Base-by-base conservation (phyloP, 2,113 vertebrate genomes). In the Diphyllodes magnificus region DNA sequence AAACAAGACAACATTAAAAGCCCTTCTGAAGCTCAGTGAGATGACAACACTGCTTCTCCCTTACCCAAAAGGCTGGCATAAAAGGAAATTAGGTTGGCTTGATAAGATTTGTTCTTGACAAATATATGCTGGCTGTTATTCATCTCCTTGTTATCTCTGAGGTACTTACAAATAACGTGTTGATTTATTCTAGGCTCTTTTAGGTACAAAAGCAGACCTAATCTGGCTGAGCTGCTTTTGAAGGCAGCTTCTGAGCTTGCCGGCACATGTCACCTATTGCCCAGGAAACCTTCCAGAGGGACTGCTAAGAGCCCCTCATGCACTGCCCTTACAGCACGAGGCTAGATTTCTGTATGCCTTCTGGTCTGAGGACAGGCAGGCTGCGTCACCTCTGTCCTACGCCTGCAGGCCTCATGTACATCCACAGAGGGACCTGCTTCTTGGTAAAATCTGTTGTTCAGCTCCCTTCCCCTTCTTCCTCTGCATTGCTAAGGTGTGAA, bases 61-160 rank as follows among this genome's bases (percentile, higher is more conserved):
- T 63, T 33, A 63, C 39, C 79, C 71, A 80, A 90, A 95, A 90
- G 50, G 59, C 64, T 93, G 76, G 47, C 88, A 85, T 61, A 77
- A 96, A 94, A 86, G 92, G 82, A 90, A 95, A 93, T 95, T 54
- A 92, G 90, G 94, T 88, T 97, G 93, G 71, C 76, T 92, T 92
- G 75, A 66, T 92, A 94, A 92, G 92, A 90, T 92, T 90, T 90
- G 37, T 77, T 93, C 86, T 59, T 94, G 92, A 94, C 71, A 93
- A 92, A 92, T 88, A 60, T 50, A 42, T 88, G 44, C 82, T 73
- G 80, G 71, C 72, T 94, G 82, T 83, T 95, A 92, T 40, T 90
- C 86, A 80, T 65, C 88, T 80, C 75, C 85, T 81, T 65, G 60
- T 92, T 97, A 88, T 86, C 92, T 92, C 16, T 77, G 71, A 92